Percentiles rank a stretch among this genome's conserved stretches.
These are phyloP conservation scores for Lasioglossum figueresi DNA, from an alignment of 2,888 invertebrate species.

Conservation along the genomic window DNA sequence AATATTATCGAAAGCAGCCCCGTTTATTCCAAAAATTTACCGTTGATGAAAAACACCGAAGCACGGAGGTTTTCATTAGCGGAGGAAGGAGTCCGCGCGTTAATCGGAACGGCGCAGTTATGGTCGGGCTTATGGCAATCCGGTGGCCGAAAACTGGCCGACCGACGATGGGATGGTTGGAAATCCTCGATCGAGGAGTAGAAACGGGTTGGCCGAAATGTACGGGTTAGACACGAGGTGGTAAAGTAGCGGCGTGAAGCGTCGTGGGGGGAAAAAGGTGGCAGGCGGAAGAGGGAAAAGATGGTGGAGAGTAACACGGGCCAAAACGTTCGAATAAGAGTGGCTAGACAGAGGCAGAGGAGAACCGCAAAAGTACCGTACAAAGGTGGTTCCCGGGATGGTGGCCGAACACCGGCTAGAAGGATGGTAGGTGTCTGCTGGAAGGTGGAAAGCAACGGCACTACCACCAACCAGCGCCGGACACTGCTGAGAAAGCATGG, in stretches of 20 bases:
- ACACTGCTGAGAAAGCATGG: constrained; percentile 71
- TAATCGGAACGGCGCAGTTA: not conserved
- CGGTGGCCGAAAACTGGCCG: not conserved
- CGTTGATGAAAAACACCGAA: not conserved
- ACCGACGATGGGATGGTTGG: constrained; percentile 14
- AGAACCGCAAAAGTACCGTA: constrained; percentile 49
- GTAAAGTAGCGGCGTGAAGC: constrained; percentile 28
- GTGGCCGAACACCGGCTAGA: constrained; percentile 34
- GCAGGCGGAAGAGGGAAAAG: constrained; percentile 14
- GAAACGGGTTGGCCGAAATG: not conserved
- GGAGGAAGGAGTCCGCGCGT: not conserved
- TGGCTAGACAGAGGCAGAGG: constrained; percentile 42
- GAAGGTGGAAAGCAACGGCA: constrained; percentile 54
- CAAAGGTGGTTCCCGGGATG: constrained; percentile 58
- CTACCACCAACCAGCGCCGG: constrained; percentile 11
- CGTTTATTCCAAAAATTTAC: not conserved
- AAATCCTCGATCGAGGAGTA: constrained; percentile 8
- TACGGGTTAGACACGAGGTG: constrained; percentile 44
- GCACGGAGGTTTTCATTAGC: not conserved
- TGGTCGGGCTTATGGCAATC: not conserved
- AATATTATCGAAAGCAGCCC: not conserved
- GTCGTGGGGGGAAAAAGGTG: constrained; percentile 4
- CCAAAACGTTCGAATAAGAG: constrained; percentile 48
- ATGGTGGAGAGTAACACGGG: constrained; percentile 24
- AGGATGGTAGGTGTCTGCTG: constrained; percentile 58